Evolutionary conservation across 2,888 invertebrate species (phyloP).

Genomic region (Meiosimyza decipiens): DNA sequence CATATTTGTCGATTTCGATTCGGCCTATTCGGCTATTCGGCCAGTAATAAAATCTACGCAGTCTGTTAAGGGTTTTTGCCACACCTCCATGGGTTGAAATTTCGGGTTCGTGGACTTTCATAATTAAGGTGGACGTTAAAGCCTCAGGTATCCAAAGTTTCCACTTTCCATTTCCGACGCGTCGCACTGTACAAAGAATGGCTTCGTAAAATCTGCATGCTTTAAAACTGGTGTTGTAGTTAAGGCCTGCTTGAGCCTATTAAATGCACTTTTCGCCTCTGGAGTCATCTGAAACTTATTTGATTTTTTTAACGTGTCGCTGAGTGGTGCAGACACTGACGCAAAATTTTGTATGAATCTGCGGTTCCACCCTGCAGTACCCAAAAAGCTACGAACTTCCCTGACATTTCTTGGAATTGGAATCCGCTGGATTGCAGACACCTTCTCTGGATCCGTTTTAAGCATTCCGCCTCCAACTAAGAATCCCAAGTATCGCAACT

Average conservation of each 20-base stretch:
- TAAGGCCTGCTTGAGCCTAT: conserved; percentile 17
- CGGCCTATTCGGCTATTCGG: conserved; percentile 37
- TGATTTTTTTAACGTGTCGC: conserved; percentile 27
- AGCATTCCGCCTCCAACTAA: conserved; percentile 30
- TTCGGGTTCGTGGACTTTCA: background rate
- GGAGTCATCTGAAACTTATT: conserved; percentile 28
- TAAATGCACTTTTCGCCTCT: conserved; percentile 9
- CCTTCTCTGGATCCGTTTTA: conserved; percentile 30
- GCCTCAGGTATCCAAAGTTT: background rate
- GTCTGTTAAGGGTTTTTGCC: conserved; percentile 32
- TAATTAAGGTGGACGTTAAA: background rate
- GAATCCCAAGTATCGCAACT: conserved; percentile 33
- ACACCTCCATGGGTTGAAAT: background rate
- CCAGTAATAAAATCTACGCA: conserved; percentile 42
- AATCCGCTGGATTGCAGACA: conserved; percentile 24
- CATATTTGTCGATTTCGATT: conserved; percentile 2
- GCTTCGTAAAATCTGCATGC: background rate
- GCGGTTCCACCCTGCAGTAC: conserved; percentile 29
- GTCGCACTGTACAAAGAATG: conserved; percentile 28
- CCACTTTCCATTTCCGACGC: background rate
- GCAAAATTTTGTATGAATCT: conserved; percentile 22
- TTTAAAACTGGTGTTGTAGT: conserved; percentile 13
- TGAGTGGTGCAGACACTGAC: conserved; percentile 8
- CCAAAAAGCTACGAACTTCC: conserved; percentile 29
- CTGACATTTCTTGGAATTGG: conserved; percentile 18